A percentile compares a stretch with the other conserved stretches of the same genome.
phyloP scores from a whole-genome alignment of 1,140 invertebrate genomes.

The Rhopalosiphum maidis region DNA sequence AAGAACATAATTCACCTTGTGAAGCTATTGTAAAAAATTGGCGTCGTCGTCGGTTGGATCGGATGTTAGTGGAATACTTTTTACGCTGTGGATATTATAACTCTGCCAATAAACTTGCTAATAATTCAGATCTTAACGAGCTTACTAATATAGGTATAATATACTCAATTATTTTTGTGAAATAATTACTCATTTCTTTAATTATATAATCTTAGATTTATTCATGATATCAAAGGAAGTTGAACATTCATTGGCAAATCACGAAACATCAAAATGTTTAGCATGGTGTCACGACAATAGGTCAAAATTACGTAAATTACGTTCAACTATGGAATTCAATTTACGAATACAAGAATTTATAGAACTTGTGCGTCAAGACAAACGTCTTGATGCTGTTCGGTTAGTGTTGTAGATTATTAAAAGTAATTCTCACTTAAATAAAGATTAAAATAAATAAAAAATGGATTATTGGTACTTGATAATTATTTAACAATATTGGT shows the following conservation, averaged over 20 bases:
- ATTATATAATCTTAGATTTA: conserved; percentile 70
- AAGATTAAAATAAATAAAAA: background rate
- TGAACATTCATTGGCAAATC: conserved; percentile 76
- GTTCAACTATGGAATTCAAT: conserved; percentile 90
- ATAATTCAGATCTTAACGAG: conserved; percentile 82
- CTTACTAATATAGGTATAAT: conserved; percentile 86
- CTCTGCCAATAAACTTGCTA: conserved; percentile 84
- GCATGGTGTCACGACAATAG: conserved; percentile 97
- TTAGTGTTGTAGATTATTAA: conserved; percentile 61
- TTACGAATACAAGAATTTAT: conserved; percentile 94
- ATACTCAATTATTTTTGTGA: background rate
- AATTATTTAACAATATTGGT: background rate
- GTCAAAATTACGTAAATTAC: conserved; percentile 92
- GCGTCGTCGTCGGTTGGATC: conserved; percentile 86
- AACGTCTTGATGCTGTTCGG: conserved; percentile 86
- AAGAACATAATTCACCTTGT: conserved; percentile 69
- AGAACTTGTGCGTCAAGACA: conserved; percentile 87
- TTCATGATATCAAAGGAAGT: conserved; percentile 91
- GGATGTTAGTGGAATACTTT: conserved; percentile 96
- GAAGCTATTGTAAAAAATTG: conserved; percentile 71
- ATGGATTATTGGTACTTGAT: background rate
- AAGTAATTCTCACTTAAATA: background rate
- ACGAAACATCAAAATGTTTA: conserved; percentile 88
- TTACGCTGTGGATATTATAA: conserved; percentile 95
- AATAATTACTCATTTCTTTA: background rate